Evolutionary conservation across 1,140 invertebrate genomes (phyloP).

Genomic region (Camponotus vicinus): DNA sequence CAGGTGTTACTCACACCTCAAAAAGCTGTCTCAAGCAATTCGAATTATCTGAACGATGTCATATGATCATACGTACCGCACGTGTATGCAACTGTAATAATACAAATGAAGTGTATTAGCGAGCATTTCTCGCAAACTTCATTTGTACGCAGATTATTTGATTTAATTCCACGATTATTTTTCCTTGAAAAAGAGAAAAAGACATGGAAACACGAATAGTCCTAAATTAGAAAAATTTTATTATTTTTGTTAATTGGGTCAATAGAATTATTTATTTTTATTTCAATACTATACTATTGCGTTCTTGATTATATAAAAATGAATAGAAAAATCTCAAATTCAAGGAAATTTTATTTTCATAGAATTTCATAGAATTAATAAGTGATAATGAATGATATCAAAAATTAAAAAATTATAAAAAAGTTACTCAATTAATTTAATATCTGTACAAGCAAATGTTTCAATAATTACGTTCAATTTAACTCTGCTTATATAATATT

Average conservation of each 20-base stretch:
- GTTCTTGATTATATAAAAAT: too few species aligned
- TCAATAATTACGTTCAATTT: not conserved
- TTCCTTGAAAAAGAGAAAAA: not conserved
- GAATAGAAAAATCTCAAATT: not conserved
- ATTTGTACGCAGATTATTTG: not conserved
- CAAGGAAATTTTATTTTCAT: not conserved
- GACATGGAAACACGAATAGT: too few species aligned
- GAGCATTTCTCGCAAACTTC: not conserved
- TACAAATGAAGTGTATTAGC: not conserved
- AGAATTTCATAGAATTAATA: slow-evolving; percentile 8
- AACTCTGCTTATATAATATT: not conserved
- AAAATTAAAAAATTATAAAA: not conserved
- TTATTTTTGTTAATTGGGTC: not conserved
- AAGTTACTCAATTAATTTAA: not conserved
- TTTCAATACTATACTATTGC: too few species aligned
- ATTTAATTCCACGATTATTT: not conserved
- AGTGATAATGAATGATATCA: not conserved
- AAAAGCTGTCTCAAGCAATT: too few species aligned
- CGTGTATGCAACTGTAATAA: slow-evolving; percentile 17
- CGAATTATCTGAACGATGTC: slow-evolving; percentile 14
- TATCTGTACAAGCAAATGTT: not conserved
- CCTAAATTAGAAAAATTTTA: not conserved
- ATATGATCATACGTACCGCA: not conserved
- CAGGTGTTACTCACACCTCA: not conserved
- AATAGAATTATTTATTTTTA: not conserved